phyloP scores from a whole-genome alignment of 23 tunicate species.

The Clavelina lepadiformis region DNA sequence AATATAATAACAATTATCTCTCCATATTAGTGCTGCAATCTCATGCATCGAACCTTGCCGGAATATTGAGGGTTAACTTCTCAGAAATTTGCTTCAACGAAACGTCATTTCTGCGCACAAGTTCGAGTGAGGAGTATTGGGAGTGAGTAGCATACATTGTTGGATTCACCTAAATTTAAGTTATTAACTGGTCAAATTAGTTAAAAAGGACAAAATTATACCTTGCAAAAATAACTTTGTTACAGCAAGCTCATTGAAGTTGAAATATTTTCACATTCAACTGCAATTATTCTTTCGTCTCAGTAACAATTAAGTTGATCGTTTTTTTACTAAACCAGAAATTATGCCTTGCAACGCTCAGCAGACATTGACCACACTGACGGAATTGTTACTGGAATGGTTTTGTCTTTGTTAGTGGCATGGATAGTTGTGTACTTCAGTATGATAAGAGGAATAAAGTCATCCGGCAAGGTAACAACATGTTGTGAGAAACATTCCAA shows the following conservation, averaged over 20 bases:
- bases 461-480: constrained; percentile 89
- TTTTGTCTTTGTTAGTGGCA: constrained; percentile 56
- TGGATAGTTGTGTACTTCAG: constrained; percentile 93
- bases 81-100: constrained; percentile 15
- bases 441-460: constrained; percentile 91
- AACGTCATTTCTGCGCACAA: constrained; percentile 30
- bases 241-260: too few species aligned
- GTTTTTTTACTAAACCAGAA: constrained; percentile 16
- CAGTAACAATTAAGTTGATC: neutral
- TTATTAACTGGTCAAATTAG: constrained; percentile 5
- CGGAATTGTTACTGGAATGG: constrained; percentile 44
- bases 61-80: neutral
- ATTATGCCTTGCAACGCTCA: constrained; percentile 70
- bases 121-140: constrained; percentile 89
- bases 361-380: constrained; percentile 66
- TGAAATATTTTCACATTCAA: neutral
- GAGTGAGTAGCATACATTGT: too few species aligned
- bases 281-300: too few species aligned
- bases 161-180: too few species aligned
- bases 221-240: neutral
- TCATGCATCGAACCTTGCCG: constrained; percentile 2
- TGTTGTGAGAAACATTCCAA: too few species aligned
- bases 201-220: neutral
- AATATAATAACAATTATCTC: too few species aligned
- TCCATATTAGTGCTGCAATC: too few species aligned